phyloP scores from a whole-genome alignment of 2,113 vertebrate species.

The Odontesthes bonariensis region DNA sequence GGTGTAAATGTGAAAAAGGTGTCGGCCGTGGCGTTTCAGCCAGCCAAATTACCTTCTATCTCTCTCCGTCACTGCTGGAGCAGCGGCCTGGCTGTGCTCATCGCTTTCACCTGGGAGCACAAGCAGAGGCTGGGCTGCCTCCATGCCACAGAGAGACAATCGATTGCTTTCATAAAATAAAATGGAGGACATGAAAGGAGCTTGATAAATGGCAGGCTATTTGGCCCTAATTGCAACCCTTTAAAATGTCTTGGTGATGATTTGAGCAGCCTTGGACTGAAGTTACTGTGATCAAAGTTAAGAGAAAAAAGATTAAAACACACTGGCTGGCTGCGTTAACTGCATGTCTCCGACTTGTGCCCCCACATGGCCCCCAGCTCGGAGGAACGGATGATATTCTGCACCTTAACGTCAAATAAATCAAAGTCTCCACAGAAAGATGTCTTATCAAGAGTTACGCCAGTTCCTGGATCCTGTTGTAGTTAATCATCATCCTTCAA shows the following conservation, averaged over 20 bases:
- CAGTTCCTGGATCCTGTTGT: slow-evolving; percentile 65
- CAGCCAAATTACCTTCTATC: slow-evolving; percentile 51
- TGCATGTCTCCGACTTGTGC: slow-evolving; percentile 68
- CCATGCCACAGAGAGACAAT: slow-evolving; percentile 70
- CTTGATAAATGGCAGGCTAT: slow-evolving; percentile 78
- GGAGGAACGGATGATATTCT: slow-evolving; percentile 49
- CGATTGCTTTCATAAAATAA: slow-evolving; percentile 80
- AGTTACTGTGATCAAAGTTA: slow-evolving; percentile 78
- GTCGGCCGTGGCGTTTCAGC: slow-evolving; percentile 57
- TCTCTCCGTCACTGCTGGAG: slow-evolving; percentile 41
- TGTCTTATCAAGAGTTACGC: slow-evolving; percentile 66
- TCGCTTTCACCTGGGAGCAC: slow-evolving; percentile 55
- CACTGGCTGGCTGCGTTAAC: slow-evolving; percentile 58
- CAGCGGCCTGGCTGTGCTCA: slow-evolving; percentile 53
- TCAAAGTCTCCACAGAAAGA: slow-evolving; percentile 70
- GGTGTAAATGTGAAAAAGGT: slow-evolving; percentile 66
- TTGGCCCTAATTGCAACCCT: slow-evolving; percentile 80
- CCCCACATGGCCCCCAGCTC: slow-evolving; percentile 57
- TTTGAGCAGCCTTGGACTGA: slow-evolving; percentile 74
- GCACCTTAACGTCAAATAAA: slow-evolving; percentile 72
- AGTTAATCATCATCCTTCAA: slow-evolving; percentile 75
- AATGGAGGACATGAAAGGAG: slow-evolving; percentile 76
- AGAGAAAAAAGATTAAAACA: slow-evolving; percentile 74
- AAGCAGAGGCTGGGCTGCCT: slow-evolving; percentile 61
- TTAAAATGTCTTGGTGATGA: slow-evolving; percentile 78